Percentiles rank a stretch among this genome's conserved stretches.
Evolutionary conservation across 2,888 invertebrate species (phyloP).

Genomic region (Acholoe squamosa): DNA sequence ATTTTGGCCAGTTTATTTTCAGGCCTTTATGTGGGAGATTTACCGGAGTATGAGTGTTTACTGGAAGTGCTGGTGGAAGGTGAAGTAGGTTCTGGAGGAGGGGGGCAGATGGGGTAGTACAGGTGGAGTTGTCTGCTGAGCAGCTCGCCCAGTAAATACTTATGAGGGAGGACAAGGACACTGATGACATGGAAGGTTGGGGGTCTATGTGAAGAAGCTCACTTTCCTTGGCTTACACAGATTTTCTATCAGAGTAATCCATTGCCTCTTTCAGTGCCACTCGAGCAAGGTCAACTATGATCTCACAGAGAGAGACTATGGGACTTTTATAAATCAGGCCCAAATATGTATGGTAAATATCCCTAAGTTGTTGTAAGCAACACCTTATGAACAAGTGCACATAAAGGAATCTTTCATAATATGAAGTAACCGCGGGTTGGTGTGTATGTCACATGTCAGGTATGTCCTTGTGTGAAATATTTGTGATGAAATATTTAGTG

Average conservation of each 20-base stretch:
- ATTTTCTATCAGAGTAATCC: background rate
- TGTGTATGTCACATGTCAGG: no score
- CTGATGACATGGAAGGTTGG: background rate
- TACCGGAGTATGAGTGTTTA: no score
- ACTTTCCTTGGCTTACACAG: background rate
- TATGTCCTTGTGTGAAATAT: no score
- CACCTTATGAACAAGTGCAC: no score
- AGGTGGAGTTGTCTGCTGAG: background rate
- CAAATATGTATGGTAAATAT: no score
- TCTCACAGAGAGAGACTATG: background rate
- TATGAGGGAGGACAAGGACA: constrained; percentile 7
- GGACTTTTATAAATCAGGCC: no score
- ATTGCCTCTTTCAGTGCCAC: background rate
- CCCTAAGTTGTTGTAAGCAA: no score
- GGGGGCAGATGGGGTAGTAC: background rate
- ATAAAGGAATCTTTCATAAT: no score
- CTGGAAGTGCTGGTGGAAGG: background rate
- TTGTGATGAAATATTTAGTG: no score
- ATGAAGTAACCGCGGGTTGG: no score
- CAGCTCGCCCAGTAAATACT: background rate
- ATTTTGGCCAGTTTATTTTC: no score
- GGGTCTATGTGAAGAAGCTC: background rate
- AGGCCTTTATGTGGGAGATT: no score
- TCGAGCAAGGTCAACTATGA: background rate
- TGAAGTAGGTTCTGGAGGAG: background rate